Conservation (phyloP, 53 echinoderm and acorn worm genomes). For the Mesocentrotus franciscanus region DNA sequence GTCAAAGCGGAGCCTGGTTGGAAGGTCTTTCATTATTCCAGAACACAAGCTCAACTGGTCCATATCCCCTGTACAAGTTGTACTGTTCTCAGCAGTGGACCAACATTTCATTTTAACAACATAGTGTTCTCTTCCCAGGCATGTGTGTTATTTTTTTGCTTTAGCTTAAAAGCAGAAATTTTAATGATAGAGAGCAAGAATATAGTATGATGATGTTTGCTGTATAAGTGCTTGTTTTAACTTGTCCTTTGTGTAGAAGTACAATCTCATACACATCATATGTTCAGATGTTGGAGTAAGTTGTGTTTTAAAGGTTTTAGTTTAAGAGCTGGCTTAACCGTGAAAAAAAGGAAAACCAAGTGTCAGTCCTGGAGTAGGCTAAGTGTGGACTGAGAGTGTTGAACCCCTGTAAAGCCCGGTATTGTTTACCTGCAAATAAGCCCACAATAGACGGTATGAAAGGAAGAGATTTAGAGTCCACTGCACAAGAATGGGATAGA, state of each 20-base stretch:
- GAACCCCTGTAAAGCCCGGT: constrained; percentile 29
- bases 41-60: not conserved
- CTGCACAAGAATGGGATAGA: not conserved
- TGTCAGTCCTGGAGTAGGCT: not conserved
- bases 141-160: not conserved
- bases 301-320: not conserved
- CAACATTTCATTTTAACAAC: not conserved
- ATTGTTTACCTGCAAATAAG: constrained; percentile 53
- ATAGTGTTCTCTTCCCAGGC: not conserved
- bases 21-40: not conserved
- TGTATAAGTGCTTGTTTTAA: not conserved
- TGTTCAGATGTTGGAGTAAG: not conserved
- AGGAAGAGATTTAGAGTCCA: constrained; percentile 22
- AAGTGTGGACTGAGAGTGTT: constrained; percentile 3
- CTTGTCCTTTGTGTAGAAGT: not conserved
- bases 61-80: not conserved
- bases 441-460: not conserved
- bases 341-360: not conserved
- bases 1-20: not conserved
- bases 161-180: not conserved
- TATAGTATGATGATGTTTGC: not conserved
- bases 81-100: not conserved
- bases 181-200: not conserved
- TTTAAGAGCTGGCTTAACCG: not conserved
- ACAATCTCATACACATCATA: not conserved